A percentile compares a stretch with the other conserved stretches of the same genome.
Evolutionary conservation across 2,113 vertebrate species (phyloP).

Genomic region (Phrynocephalus versicolor): DNA sequence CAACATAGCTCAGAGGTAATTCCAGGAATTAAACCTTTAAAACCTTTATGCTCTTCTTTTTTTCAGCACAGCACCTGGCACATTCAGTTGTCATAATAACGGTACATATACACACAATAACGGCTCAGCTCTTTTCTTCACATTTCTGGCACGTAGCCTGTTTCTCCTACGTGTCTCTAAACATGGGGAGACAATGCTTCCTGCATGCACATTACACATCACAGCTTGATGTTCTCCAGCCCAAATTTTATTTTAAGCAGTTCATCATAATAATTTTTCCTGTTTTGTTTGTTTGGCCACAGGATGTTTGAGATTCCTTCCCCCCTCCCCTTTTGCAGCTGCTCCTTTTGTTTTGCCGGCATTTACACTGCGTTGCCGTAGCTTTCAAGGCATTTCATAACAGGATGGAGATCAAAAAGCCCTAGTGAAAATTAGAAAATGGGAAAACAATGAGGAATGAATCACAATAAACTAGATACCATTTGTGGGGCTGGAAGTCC

Average conservation of each 20-base stretch:
- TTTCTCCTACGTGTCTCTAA: constrained; percentile 31
- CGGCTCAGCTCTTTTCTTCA: background rate
- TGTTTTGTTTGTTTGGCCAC: constrained; percentile 66
- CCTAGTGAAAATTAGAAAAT: constrained; percentile 31
- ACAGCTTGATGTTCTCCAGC: constrained; percentile 52
- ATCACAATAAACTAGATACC: constrained; percentile 47
- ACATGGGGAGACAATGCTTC: constrained; percentile 47
- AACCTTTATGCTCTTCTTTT: background rate
- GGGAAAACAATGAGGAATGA: constrained; percentile 43
- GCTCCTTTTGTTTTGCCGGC: constrained; percentile 67
- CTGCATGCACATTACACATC: constrained; percentile 39
- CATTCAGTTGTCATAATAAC: background rate
- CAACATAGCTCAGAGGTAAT: background rate
- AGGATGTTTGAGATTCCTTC: constrained; percentile 58
- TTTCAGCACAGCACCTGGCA: background rate
- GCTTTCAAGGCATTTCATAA: constrained; percentile 68
- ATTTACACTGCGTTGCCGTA: constrained; percentile 53
- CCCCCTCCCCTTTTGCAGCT: constrained; percentile 66
- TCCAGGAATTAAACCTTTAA: background rate
- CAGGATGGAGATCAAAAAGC: constrained; percentile 50
- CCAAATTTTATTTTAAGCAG: constrained; percentile 60
- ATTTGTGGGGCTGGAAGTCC: constrained; percentile 30
- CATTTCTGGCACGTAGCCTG: background rate
- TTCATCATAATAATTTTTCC: constrained; percentile 48
- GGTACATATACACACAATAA: background rate